A percentile compares a stretch with the other conserved stretches of the same genome.
These are phyloP conservation scores for Myotis pilosus DNA, from an alignment of 2,797 vertebrate species.

Conservation along the genomic window DNA sequence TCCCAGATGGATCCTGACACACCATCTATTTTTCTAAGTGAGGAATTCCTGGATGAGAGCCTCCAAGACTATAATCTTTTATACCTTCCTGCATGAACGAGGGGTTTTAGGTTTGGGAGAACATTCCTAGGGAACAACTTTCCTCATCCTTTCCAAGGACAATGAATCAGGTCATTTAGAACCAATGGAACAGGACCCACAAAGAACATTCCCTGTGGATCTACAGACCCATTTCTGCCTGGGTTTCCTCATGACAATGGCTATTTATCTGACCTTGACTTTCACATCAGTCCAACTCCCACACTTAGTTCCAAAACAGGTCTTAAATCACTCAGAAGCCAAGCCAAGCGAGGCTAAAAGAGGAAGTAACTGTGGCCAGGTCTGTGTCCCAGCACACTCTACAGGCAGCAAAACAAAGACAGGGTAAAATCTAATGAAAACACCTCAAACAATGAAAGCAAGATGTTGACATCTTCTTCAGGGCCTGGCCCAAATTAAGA, in stretches of 20 bases:
- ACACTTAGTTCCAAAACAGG: slow-evolving; percentile 63
- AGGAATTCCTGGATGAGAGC: background rate
- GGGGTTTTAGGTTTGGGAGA: background rate
- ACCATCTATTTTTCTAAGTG: background rate
- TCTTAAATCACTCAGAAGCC: slow-evolving; percentile 65
- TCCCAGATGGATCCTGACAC: background rate
- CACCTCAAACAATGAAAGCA: slow-evolving; percentile 45
- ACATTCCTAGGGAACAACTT: background rate
- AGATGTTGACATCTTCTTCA: slow-evolving; percentile 18
- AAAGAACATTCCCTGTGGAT: slow-evolving; percentile 11
- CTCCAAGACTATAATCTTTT: background rate
- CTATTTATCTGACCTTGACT: slow-evolving; percentile 64
- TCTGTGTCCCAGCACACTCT: slow-evolving; percentile 57
- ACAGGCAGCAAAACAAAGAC: slow-evolving; percentile 63
- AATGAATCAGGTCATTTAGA: slow-evolving; percentile 24
- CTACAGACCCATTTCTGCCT: slow-evolving; percentile 31
- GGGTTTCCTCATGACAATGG: slow-evolving; percentile 9
- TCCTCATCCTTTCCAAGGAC: slow-evolving; percentile 18
- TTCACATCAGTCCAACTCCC: slow-evolving; percentile 51
- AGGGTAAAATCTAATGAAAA: slow-evolving; percentile 43
- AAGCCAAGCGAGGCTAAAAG: slow-evolving; percentile 66
- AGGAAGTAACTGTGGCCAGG: slow-evolving; percentile 62
- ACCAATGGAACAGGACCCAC: background rate
- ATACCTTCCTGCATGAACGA: background rate
- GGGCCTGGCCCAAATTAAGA: background rate